phyloP scores from a whole-genome alignment of 2,113 vertebrate genomes.

The Phylloscopus trochiloides region DNA sequence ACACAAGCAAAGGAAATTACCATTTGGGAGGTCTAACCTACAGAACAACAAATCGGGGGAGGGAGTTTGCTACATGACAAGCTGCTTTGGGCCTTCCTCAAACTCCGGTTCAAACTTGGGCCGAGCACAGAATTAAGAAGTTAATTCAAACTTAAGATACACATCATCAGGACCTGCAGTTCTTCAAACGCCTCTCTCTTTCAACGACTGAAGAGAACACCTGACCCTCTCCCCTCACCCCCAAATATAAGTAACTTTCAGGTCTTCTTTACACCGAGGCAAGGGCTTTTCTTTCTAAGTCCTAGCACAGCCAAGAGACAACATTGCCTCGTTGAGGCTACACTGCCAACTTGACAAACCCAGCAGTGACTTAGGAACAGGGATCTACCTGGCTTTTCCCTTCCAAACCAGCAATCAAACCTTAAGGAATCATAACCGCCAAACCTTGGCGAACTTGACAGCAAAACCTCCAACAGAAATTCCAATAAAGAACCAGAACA shows the following conservation, averaged over 20 bases:
- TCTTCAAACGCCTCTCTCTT: neutral
- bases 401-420: neutral
- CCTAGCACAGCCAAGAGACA: neutral
- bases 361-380: neutral
- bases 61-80: accelerated
- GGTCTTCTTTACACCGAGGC: neutral
- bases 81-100: neutral
- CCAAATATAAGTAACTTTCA: accelerated
- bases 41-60: too few species aligned
- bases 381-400: neutral
- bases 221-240: accelerated
- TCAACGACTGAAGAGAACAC: neutral
- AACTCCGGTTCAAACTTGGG: neutral
- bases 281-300: neutral
- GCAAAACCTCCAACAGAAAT: neutral
- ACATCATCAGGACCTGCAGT: accelerated
- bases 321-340: accelerated
- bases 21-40: neutral
- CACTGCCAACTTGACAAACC: neutral
- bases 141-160: neutral
- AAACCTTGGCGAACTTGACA: accelerated
- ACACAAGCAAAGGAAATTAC: neutral
- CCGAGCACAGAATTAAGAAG: accelerated
- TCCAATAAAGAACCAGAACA: neutral
- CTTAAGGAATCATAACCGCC: accelerated